Evolutionary conservation across 2,113 vertebrate genomes (phyloP).

Genomic region (Platichthys flesus): DNA sequence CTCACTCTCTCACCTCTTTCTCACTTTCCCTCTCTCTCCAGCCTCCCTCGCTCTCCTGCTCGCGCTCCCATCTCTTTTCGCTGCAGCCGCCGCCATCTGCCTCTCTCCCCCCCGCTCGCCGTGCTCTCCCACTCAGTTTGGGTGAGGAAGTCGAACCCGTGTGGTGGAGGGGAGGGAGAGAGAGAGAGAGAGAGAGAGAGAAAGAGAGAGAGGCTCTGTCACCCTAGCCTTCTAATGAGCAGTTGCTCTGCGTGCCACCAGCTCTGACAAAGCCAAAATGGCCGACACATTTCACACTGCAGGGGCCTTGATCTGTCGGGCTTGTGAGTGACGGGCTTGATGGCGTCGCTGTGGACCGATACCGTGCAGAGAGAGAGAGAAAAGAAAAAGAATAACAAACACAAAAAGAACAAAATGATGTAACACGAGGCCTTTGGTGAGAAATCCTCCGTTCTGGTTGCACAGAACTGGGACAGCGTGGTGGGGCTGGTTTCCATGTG

Average conservation of each 20-base stretch:
- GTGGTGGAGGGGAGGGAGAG: conserved; percentile 16
- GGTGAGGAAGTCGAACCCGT: conserved; percentile 42
- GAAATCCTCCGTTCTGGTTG: conserved; percentile 61
- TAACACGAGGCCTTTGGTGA: conserved; percentile 59
- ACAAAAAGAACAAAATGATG: conserved; percentile 56
- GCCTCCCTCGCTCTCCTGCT: conserved; percentile 14
- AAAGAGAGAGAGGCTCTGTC: conserved; percentile 47
- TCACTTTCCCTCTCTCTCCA: conserved; percentile 29
- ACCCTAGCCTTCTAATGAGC: conserved; percentile 76
- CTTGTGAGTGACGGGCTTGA: conserved; percentile 52
- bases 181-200: conserved; percentile 8
- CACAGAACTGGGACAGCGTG: conserved; percentile 41
- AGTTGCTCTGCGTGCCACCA: conserved; percentile 66
- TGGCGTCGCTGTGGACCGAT: conserved; percentile 21
- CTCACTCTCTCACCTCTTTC: conserved; percentile 7
- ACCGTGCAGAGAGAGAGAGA: neutral
- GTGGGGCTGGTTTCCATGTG: conserved; percentile 26
- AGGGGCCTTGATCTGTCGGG: conserved; percentile 64
- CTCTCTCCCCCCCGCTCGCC: neutral
- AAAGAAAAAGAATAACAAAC: conserved; percentile 2
- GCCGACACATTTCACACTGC: conserved; percentile 68
- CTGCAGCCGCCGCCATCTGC: neutral
- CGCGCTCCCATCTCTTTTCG: neutral
- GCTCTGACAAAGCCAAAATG: conserved; percentile 72
- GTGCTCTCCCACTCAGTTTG: conserved; percentile 27